A percentile compares a stretch with the other conserved stretches of the same genome.
phyloP scores from a whole-genome alignment of 2,113 vertebrate genomes.

The Panthera uncia region DNA sequence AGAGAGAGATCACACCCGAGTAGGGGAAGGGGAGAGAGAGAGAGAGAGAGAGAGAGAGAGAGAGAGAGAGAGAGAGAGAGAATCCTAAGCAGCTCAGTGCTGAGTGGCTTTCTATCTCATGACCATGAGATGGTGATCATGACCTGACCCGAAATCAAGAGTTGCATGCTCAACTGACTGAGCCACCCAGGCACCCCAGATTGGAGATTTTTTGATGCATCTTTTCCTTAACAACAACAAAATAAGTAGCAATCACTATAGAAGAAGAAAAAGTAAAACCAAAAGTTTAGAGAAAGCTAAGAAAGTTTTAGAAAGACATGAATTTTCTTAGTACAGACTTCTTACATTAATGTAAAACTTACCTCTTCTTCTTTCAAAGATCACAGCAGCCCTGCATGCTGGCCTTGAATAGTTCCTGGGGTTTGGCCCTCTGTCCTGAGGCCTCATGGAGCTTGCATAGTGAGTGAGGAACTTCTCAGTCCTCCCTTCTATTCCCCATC shows the following conservation, averaged over 20 bases:
- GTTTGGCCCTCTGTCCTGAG: background rate
- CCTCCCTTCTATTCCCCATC: background rate
- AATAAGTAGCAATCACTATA: background rate
- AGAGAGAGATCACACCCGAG: too few species aligned
- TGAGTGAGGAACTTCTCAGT: background rate
- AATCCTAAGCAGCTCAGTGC: too few species aligned
- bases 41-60: too few species aligned
- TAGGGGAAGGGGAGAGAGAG: too few species aligned
- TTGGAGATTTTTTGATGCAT: background rate
- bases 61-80: too few species aligned
- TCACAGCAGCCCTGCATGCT: fast-evolving
- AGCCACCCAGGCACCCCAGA: too few species aligned
- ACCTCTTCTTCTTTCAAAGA: background rate
- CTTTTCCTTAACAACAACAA: background rate
- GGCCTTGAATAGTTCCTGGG: background rate
- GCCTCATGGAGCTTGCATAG: background rate
- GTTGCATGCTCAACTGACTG: too few species aligned
- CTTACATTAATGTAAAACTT: background rate
- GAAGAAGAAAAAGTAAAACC: background rate
- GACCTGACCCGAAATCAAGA: too few species aligned
- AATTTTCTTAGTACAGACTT: background rate
- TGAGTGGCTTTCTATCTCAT: too few species aligned
- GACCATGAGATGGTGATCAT: too few species aligned
- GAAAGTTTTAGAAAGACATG: background rate
- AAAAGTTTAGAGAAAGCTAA: background rate